phyloP scores from a whole-genome alignment of 2,888 invertebrate species.

The Acrocyrtus sp. region DNA sequence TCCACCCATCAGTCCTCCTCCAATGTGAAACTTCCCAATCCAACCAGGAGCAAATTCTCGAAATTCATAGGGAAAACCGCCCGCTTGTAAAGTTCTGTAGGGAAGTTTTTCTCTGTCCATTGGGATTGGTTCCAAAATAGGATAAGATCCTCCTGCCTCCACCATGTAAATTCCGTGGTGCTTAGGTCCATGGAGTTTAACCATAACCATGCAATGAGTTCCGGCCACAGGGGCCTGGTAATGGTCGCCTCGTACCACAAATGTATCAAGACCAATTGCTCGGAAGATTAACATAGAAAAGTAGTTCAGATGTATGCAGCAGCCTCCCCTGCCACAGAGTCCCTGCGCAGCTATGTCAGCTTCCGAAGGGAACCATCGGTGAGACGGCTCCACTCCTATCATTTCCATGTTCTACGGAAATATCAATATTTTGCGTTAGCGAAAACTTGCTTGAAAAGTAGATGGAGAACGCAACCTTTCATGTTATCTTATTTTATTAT shows the following conservation, averaged over 20 bases:
- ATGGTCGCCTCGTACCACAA: slow-evolving; percentile 41
- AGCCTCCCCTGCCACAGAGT: slow-evolving; percentile 38
- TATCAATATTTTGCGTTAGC: no score
- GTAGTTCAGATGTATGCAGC: slow-evolving; percentile 42
- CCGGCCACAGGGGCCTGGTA: slow-evolving; percentile 25
- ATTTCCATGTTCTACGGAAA: slow-evolving; percentile 31
- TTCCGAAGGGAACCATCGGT: slow-evolving; percentile 35
- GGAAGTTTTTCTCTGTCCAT: slow-evolving; percentile 32
- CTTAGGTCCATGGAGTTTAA: slow-evolving; percentile 15
- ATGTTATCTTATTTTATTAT: no score
- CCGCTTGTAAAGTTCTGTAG: slow-evolving; percentile 28
- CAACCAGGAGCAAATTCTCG: slow-evolving; percentile 24
- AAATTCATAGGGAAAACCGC: slow-evolving; percentile 43
- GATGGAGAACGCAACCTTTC: not conserved
- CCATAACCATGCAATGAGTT: slow-evolving; percentile 39
- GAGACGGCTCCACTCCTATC: slow-evolving; percentile 22
- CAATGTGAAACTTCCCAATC: slow-evolving; percentile 36
- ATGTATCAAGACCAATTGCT: slow-evolving; percentile 34
- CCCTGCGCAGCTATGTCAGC: slow-evolving; percentile 14
- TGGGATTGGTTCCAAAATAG: slow-evolving; percentile 40
- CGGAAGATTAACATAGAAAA: slow-evolving; percentile 39
- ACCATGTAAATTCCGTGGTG: slow-evolving; percentile 21
- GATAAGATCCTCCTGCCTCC: slow-evolving; percentile 39
- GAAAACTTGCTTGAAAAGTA: not conserved
- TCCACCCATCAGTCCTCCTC: slow-evolving; percentile 34